Evolutionary conservation across 64 coral and sea anemone genomes (phyloP), one percentile per base, ranked within the genome.

Genomic region (Montipora efflorescens): DNA sequence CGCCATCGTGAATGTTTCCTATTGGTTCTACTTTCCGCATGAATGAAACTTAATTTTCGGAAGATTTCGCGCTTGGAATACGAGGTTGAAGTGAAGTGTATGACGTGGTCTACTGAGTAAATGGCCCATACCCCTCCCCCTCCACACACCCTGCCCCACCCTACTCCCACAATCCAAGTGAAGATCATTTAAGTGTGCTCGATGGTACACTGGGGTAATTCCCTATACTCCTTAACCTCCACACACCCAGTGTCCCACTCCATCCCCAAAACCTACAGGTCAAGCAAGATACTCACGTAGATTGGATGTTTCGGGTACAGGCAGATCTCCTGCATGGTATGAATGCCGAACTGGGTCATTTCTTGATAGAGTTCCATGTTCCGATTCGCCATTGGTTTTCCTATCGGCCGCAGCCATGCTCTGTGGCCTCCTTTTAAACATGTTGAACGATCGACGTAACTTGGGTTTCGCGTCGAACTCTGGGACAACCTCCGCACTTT

Each of bases 291-390:
- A 91, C 95, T 94, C 62, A 97, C 95, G 77, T 57, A 92, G 75
- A 66, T 89, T 89, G 58, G 86, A 84, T 12, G 67, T 71, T 1
- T 89, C 82, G 5, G 74, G 74, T 3, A 58, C 57, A 1, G 91
- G 84, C 12, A 94, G 52, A 47, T 97, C 95, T 67, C 95, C 95
- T 14, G 89, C 95, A 75, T 94, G 93, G 47, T 92, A 97, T 18
- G 95, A 97, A 77, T 95, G 89, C 69, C 92, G 91, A 8, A 87
- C 89, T 55, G 82, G 87, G 8, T 88, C 79, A 73, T 95, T 66
- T 61, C 91, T 92, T 48, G 74, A 90, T 14, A 94, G 13, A 44
- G 62, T 48, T 28, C n/a, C 83, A 2, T 92, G 83, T 49, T 91
- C 88, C 15, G 10, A 55, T 3, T 64, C 47, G 48, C 59, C 46